These are phyloP conservation scores for Palythoa heliodiscus DNA, from an alignment of 92 coral and sea anemone species.

Conservation along the genomic window DNA sequence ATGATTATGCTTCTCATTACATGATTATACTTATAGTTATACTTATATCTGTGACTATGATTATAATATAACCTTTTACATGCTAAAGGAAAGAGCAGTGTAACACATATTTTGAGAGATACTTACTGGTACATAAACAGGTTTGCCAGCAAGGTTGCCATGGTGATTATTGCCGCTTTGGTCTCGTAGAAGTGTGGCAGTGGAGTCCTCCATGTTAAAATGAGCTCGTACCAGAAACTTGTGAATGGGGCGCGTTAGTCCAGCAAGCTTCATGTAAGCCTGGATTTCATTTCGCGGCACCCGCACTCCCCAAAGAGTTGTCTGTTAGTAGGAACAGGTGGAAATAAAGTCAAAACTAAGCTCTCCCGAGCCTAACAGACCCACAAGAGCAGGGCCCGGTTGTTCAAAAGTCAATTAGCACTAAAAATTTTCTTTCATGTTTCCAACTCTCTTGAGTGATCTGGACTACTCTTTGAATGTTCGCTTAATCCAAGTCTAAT, in stretches of 20 bases:
- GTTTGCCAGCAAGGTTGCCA: slow-evolving; percentile 83
- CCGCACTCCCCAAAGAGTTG: slow-evolving; percentile 86
- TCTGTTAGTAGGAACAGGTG: slow-evolving; percentile 42
- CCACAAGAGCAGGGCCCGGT: too few relatives aligned
- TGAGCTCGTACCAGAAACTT: slow-evolving; percentile 90
- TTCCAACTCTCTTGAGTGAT: too few relatives aligned
- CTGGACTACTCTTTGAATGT: too few relatives aligned
- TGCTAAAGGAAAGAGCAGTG: not conserved
- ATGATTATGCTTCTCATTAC: too few relatives aligned
- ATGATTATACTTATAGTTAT: too few relatives aligned
- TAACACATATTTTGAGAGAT: not conserved
- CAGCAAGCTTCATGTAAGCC: slow-evolving; percentile 90
- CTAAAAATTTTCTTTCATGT: too few relatives aligned
- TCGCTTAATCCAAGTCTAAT: too few relatives aligned
- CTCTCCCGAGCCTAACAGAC: not conserved
- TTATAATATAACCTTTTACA: too few relatives aligned
- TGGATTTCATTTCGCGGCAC: slow-evolving; percentile 77
- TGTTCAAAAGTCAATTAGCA: too few relatives aligned
- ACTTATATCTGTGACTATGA: too few relatives aligned
- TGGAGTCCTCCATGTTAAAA: slow-evolving; percentile 81
- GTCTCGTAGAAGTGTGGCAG: slow-evolving; percentile 69
- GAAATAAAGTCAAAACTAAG: not conserved
- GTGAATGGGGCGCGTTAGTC: slow-evolving; percentile 89
- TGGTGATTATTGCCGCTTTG: slow-evolving; percentile 71
- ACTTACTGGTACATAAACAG: slow-evolving; percentile 81